phyloP scores from a whole-genome alignment of 2,888 invertebrate genomes.

The Tubiluchus corallicola region DNA sequence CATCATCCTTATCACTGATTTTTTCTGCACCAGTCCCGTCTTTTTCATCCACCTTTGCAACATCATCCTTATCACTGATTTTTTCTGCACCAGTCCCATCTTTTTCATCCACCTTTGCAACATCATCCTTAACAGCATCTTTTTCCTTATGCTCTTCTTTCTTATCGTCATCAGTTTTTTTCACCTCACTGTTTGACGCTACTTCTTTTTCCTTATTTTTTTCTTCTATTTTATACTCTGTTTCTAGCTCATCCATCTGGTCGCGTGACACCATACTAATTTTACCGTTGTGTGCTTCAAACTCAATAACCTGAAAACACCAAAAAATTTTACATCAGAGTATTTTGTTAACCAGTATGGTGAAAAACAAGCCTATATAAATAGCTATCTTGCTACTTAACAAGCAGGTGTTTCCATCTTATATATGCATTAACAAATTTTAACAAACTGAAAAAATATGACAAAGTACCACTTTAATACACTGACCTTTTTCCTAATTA shows the following conservation, averaged over 20 bases:
- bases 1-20: slow-evolving; percentile 11
- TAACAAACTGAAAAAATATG: too few species aligned
- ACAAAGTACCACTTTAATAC: too few species aligned
- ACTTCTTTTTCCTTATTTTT: slow-evolving; percentile 12
- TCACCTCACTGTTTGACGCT: slow-evolving; percentile 24
- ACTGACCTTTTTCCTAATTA: slow-evolving; percentile 84
- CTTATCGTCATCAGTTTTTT: slow-evolving; percentile 26
- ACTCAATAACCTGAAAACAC: too few species aligned
- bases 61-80: slow-evolving; percentile 15
- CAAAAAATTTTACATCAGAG: too few species aligned
- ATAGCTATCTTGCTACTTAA: too few species aligned
- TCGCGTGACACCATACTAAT: slow-evolving; percentile 76
- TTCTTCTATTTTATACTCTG: slow-evolving; percentile 18
- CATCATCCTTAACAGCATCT: slow-evolving; percentile 9
- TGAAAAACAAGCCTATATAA: too few species aligned
- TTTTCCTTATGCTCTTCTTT: slow-evolving; percentile 10
- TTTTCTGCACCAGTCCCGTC: slow-evolving; percentile 8
- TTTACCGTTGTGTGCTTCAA: slow-evolving; percentile 95
- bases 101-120: slow-evolving; percentile 8
- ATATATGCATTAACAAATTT: background rate
- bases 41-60: slow-evolving; percentile 20
- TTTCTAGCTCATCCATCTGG: slow-evolving; percentile 12
- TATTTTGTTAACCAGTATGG: too few species aligned
- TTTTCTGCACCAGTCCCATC: slow-evolving; percentile 10
- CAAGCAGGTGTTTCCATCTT: background rate